A percentile compares a stretch with the other conserved stretches of the same genome.
These are phyloP conservation scores for Palythoa heliodiscus DNA, from an alignment of 92 coral and sea anemone genomes.

Conservation along the genomic window DNA sequence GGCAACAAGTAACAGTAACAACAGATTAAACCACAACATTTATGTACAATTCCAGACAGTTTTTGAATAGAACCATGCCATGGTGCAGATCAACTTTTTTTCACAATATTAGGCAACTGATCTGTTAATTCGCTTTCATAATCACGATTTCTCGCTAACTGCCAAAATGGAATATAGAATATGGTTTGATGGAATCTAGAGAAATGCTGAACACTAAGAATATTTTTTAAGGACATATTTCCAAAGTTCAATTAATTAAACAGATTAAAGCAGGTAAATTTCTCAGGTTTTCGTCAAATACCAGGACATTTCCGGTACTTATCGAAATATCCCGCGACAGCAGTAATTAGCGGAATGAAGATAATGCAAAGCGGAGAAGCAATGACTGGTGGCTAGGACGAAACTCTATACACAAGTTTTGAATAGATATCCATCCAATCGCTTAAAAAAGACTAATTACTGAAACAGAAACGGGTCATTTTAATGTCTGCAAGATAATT, in stretches of 20 bases:
- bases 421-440: not conserved
- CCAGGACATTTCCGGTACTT: conserved; percentile 31
- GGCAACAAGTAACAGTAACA: not conserved
- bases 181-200: not conserved
- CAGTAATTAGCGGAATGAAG: not conserved
- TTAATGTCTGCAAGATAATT: not conserved
- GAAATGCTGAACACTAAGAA: not conserved
- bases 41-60: not conserved
- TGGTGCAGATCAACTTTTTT: not conserved
- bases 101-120: no score
- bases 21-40: not conserved
- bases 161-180: not conserved
- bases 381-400: not conserved
- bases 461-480: not conserved
- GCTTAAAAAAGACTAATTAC: not conserved
- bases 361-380: not conserved
- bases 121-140: not conserved
- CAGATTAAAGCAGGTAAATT: no score
- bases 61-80: not conserved
- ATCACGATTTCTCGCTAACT: not conserved
- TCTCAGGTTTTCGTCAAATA: not conserved
- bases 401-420: not conserved
- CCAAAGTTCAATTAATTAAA: no score
- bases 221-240: not conserved
- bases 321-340: not conserved